Conservation (phyloP, 2,797 vertebrate species). For the Microctenopoma stevenorrisi region DNA sequence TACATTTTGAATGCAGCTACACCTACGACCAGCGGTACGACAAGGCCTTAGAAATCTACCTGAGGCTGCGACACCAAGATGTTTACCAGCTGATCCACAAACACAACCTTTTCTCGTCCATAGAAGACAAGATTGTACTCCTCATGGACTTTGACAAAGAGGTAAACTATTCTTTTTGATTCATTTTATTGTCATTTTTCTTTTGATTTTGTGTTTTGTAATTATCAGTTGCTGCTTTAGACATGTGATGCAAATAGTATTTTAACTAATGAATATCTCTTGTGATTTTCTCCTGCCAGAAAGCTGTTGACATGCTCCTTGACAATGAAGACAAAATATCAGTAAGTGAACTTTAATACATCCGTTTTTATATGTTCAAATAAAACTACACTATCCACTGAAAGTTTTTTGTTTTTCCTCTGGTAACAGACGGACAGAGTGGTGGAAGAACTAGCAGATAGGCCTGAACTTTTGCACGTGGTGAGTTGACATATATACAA, state of each 20-base stretch:
- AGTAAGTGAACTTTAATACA: conserved; percentile 78
- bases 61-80: conserved; percentile 94
- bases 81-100: conserved; percentile 98
- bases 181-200: not conserved
- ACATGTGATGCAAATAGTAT: not conserved
- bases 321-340: conserved; percentile 99
- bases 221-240: not conserved
- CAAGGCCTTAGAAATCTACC: conserved; percentile 95
- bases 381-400: not conserved
- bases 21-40: conserved; percentile 98
- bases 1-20: conserved; percentile 81
- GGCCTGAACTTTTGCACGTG: conserved; percentile 94
- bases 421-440: conserved; percentile 91
- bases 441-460: conserved; percentile 91
- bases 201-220: not conserved
- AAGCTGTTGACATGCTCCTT: conserved; percentile 99
- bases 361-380: not conserved
- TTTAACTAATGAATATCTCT: conserved; percentile 32
- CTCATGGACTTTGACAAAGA: conserved; percentile 99
- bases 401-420: conserved; percentile 29
- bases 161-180: conserved; percentile 30
- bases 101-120: conserved; percentile 97
- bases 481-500: conserved; percentile 73
- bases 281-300: conserved; percentile 78
- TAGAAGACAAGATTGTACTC: conserved; percentile 97